phyloP scores from a whole-genome alignment of 2,113 vertebrate species.

The Grammomys dolichurus region DNA sequence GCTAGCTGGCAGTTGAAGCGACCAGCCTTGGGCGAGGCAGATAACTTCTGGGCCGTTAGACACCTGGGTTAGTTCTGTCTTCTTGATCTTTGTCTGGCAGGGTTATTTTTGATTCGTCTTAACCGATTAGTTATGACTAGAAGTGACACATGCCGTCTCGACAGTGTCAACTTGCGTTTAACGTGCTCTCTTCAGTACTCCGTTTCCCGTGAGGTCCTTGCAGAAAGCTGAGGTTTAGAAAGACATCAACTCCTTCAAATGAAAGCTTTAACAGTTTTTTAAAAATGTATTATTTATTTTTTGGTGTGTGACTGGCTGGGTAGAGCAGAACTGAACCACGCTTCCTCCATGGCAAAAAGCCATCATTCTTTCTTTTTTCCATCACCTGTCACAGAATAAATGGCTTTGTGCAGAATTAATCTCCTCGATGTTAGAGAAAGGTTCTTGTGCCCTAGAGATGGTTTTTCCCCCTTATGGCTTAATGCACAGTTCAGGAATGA shows the following conservation, averaged over 20 bases:
- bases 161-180: constrained; percentile 46
- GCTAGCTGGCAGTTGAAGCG: background rate
- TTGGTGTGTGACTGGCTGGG: background rate
- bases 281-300: background rate
- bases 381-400: constrained; percentile 74
- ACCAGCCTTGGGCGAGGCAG: constrained; percentile 10
- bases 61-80: background rate
- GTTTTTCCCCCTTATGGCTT: background rate
- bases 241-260: background rate
- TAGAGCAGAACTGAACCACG: constrained; percentile 39
- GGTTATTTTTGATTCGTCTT: constrained; percentile 49
- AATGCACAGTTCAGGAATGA: background rate
- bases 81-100: constrained; percentile 16
- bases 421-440: constrained; percentile 24
- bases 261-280: constrained; percentile 16
- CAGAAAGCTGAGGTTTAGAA: constrained; percentile 51
- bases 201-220: background rate
- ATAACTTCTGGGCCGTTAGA: background rate
- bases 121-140: constrained; percentile 30
- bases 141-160: constrained; percentile 38
- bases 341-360: constrained; percentile 67
- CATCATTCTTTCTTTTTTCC: constrained; percentile 63
- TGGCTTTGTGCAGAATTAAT: constrained; percentile 59
- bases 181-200: background rate
- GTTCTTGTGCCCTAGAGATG: constrained; percentile 24